Conservation (phyloP, 2,888 invertebrate genomes). For the Branchellion lobata region DNA sequence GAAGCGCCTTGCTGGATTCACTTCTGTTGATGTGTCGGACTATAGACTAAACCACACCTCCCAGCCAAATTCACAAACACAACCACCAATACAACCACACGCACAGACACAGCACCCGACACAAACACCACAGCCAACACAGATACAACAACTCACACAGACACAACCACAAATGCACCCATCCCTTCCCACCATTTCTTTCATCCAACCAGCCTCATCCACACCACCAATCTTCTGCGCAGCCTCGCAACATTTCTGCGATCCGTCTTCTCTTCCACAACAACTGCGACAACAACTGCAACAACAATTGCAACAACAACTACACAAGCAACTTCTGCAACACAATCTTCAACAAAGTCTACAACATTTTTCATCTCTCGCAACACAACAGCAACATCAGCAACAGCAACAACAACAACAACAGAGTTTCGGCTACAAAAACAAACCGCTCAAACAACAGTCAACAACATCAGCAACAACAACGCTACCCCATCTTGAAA, state of each 20-base stretch:
- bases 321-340: constrained; percentile 6
- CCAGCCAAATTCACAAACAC: background rate
- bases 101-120: too few relatives aligned
- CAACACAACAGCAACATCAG: background rate
- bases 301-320: constrained; percentile 16
- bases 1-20: too few relatives aligned
- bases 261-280: constrained; percentile 4
- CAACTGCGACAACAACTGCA: constrained; percentile 2
- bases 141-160: background rate
- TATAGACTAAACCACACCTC: too few relatives aligned
- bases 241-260: constrained; percentile 7
- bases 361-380: background rate
- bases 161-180: background rate
- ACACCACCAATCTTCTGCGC: constrained; percentile 7
- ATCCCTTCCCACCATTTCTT: background rate
- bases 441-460: background rate
- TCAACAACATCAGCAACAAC: background rate
- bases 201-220: constrained; percentile 5
- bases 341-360: background rate
- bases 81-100: too few relatives aligned
- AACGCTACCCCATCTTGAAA: background rate
- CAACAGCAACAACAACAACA: constrained; percentile 1
- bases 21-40: too few relatives aligned
- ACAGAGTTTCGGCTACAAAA: background rate
- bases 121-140: too few relatives aligned